These are phyloP conservation scores for Drosophila mimetica DNA, from an alignment of 2,888 invertebrate genomes.

Conservation along the genomic window DNA sequence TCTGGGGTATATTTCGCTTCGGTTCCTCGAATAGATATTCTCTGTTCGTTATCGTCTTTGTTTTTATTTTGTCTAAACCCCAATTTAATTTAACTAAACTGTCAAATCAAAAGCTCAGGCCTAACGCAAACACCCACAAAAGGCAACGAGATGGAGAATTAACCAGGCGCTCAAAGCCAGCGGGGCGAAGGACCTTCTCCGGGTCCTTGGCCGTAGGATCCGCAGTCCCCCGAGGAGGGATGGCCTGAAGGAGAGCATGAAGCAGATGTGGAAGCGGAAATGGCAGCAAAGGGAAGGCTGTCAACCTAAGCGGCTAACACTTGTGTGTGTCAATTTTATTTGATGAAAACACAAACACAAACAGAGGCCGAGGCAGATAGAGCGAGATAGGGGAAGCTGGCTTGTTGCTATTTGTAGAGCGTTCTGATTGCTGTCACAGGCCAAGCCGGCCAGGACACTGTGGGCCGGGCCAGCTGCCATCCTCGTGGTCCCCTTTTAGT, in stretches of 20 bases:
- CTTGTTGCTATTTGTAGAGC: conserved; percentile 79
- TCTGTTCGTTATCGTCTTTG: not conserved
- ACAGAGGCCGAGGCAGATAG: conserved; percentile 23
- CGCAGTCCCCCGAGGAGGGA: conserved; percentile 16
- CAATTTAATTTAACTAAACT: conserved; percentile 80
- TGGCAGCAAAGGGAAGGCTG: conserved; percentile 45
- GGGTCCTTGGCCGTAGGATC: conserved; percentile 25
- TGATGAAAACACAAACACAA: conserved; percentile 76
- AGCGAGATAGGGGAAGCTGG: conserved; percentile 39
- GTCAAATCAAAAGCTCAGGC: conserved; percentile 76
- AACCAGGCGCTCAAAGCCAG: conserved; percentile 74
- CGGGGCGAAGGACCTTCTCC: not conserved
- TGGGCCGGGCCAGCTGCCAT: conserved; percentile 28
- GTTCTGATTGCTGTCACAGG: conserved; percentile 76
- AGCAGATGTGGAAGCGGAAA: conserved; percentile 26
- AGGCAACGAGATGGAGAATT: conserved; percentile 47
- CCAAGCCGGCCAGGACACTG: conserved; percentile 42
- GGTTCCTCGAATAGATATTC: no score
- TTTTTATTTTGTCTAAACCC: conserved; percentile 53
- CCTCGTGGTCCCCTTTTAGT: conserved; percentile 64
- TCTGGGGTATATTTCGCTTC: not conserved
- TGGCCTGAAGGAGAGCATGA: conserved; percentile 11
- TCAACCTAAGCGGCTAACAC: conserved; percentile 79
- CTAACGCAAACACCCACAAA: conserved; percentile 33
- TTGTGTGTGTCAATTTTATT: conserved; percentile 80